A percentile compares a stretch with the other conserved stretches of the same genome.
phyloP scores from a whole-genome alignment of 2,888 invertebrate genomes.

The Tetanocera ferruginea region DNA sequence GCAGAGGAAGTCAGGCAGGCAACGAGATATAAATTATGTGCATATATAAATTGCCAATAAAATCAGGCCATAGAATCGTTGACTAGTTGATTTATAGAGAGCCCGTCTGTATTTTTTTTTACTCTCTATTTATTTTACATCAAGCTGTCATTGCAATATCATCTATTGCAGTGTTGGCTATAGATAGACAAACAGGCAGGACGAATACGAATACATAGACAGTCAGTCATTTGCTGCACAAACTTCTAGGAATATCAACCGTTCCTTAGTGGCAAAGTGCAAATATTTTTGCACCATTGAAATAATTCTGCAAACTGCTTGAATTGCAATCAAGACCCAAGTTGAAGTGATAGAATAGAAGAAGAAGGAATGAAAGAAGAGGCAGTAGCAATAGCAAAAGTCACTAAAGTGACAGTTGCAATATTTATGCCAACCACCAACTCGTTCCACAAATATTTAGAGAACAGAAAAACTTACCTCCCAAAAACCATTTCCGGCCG shows the following conservation, averaged over 20 bases:
- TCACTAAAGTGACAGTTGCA: conserved; percentile 32
- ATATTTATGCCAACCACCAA: conserved; percentile 13
- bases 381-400: neutral
- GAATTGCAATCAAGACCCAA: conserved; percentile 15
- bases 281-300: conserved; percentile 17
- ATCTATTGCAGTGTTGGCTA: neutral
- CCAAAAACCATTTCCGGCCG: conserved; percentile 85
- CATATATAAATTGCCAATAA: conserved; percentile 12
- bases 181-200: neutral
- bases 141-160: neutral
- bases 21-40: neutral
- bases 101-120: neutral
- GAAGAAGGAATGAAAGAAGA: neutral
- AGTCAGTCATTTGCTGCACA: conserved; percentile 15
- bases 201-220: neutral
- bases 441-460: neutral
- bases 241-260: neutral
- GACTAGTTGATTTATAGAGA: conserved; percentile 2
- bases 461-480: conserved; percentile 74
- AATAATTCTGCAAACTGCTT: conserved; percentile 21
- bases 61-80: neutral
- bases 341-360: neutral
- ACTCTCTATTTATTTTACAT: too few species aligned
- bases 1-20: neutral
- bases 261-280: conserved; percentile 23